Evolutionary conservation across 2,113 vertebrate species (phyloP), one percentile per base, ranked within the genome.

Genomic region (Hipposideros armiger): DNA sequence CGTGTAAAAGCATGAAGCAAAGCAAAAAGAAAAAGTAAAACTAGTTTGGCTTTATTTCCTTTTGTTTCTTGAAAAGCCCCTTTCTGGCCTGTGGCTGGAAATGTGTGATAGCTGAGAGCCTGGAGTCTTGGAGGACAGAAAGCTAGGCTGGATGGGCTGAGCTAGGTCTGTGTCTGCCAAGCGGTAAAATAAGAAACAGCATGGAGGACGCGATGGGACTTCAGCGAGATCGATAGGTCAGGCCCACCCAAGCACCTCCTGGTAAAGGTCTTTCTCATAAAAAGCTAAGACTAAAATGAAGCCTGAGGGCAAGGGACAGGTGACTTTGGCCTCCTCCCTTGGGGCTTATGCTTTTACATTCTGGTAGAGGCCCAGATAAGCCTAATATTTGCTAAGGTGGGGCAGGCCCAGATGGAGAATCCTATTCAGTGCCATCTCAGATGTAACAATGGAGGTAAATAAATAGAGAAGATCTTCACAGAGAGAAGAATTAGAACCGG

Each of bases 1-100:
- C 17, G 30, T 24, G 28, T 78, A 28, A 94, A 94, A 67, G 6
- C 26, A 94, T 47, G 89, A 72, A 72, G 10, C 32, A 80, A 80
- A 87, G 40, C 26, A 77, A 70, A 54, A 40, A 22, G 5, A 50
- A 56, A 62, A 83, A 64, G 4, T 58, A 54, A 42, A 88, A 69
- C 20, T 40, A 67, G 7, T 54, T 52, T 17, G 56, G 6, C 36
- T 56, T 88, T 36, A 1, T 24, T 86, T 83, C 52, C 58, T 83
- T 74, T 91, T 74, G 20, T 86, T 16, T 36, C 11, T 74, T 15
- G 7, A 64, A 50, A 2, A 30, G 7, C 4, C 17, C 7, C 1
- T 22, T 67, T 84, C 22, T 77, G 56, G 54, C 16, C 10, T 36
- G 1, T 45, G 28, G 24, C 66, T 81, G 47, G 72, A 93, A 94